Base-by-base conservation (phyloP, 2,888 invertebrate species). In the Diachrysia chrysitis region DNA sequence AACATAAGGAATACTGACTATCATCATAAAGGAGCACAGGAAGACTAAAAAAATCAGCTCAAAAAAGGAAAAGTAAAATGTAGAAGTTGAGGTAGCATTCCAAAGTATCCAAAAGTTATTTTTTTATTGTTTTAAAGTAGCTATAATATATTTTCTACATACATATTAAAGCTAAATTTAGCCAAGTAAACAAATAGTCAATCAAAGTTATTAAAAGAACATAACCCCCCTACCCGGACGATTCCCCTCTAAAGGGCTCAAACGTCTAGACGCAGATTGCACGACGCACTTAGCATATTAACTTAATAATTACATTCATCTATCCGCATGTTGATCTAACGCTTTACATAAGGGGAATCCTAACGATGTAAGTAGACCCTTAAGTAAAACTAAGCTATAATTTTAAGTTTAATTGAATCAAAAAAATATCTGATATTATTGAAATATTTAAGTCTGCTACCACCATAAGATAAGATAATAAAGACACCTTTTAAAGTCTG, bases 191-290 rank as follows among this genome's bases (percentile, higher is more conserved):
- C 19, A 51, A 51, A 21, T 10, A 19, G 19, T 51, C 48, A 51
- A 51, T 51, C 48, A 21, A 55, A 21, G 23, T 54, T 23, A 16
- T 23, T 54, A 54, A 23, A 23, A 25, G 25, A 68, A 29, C 10
- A 9, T n/a, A 66, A 68, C 55, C 63, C 66, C 57, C 63, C 60
- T 57, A 55, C 42, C 64, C 58, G 64, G 62, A 58, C 63, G 37
- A 63, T 58, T 60, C 64, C 53, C 58, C 70, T 61, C 42, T 53
- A 57, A 63, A 70, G 60, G 62, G 51, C 67, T 69, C 59, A 56
- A 82, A 55, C 62, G 79, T 82, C 79, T 79, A 80, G 78, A 79
- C 83, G 62, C 58, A 79, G 70, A 82, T 76, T 70, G 63, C 62
- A 68, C 32, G 72, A 81, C 73, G 68, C 81, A 73, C 76, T 83